A percentile compares a stretch with the other conserved stretches of the same genome.
Evolutionary conservation across 1,140 invertebrate species (phyloP).

Genomic region (Cataglyphis hispanica): DNA sequence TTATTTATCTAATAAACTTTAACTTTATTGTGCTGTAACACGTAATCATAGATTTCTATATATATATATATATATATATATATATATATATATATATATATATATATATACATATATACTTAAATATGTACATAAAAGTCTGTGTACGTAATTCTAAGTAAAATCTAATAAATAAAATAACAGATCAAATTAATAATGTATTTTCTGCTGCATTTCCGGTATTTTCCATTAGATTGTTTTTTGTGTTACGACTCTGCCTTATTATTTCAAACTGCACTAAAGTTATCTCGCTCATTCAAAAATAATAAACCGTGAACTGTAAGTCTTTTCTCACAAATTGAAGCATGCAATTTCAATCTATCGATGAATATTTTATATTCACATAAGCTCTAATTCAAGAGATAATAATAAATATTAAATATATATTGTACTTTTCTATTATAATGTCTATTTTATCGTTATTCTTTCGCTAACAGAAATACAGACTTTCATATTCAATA

Average conservation of each 20-base stretch:
- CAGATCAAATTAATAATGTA: slow-evolving; percentile 4
- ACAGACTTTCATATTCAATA: slow-evolving; percentile 23
- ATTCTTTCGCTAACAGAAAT: background rate
- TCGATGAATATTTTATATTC: background rate
- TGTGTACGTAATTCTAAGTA: slow-evolving; percentile 25
- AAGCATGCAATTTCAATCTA: background rate
- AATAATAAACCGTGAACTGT: slow-evolving; percentile 15
- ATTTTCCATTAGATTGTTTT: slow-evolving; percentile 46
- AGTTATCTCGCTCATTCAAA: slow-evolving; percentile 20
- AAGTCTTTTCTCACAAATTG: background rate
- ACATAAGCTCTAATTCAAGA: background rate
- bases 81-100: too few species aligned
- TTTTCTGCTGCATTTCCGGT: slow-evolving; percentile 48
- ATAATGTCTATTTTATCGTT: slow-evolving; percentile 3
- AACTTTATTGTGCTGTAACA: too few species aligned
- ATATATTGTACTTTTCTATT: background rate
- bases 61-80: too few species aligned
- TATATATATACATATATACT: too few species aligned
- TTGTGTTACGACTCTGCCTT: slow-evolving; percentile 17
- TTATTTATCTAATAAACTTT: slow-evolving; percentile 26
- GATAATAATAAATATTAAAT: background rate
- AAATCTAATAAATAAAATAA: slow-evolving; percentile 60
- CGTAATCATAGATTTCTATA: too few species aligned
- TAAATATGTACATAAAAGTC: too few species aligned
- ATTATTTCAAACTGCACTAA: slow-evolving; percentile 33